Evolutionary conservation across 2,113 vertebrate genomes (phyloP), one percentile per base, ranked within the genome.

Genomic region (Arvicanthis niloticus): DNA sequence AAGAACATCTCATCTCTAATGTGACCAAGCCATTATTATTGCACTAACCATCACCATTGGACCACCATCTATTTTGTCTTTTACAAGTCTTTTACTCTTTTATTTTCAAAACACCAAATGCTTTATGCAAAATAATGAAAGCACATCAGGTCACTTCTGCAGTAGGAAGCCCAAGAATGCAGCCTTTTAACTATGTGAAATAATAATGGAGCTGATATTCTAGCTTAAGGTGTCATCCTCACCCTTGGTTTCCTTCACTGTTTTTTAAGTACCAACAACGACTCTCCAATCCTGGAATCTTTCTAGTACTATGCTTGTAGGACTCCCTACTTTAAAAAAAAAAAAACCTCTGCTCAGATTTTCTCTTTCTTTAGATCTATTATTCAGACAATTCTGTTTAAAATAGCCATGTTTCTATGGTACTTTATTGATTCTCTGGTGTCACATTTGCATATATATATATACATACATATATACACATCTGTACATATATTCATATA

Each of bases 41-140:
- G 8, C 31, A 31, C 60, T 42, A 22, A n/a, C 15, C 29, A 62
- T 42, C 80, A 45, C 22, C 82, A 29, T 3, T 80, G 24, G 22
- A 40, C 13, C 37, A 15, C 31, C 9, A 72, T 34, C n/a, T 56
- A 78, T 9, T 48, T 68, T 81, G 34, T 4, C 70, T 21, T 88
- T 91, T 70, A 4, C 29, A 76, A 16, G 72, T 3, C 13, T 53
- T 53, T 77, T 19, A 51, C 37, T 92, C 51, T n/a, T 42, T 40
- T 67, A 9, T 34, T 94, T 92, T 78, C 29, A 91, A 56, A 40
- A 68, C 0, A 77, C 5, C 5, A 89, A 75, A 40, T 80, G 15
- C 29, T 29, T 62, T 87, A 73, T 67, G 19, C 48, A 84, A 96
- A 89, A 16, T 45, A 84, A 87, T 90, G 53, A 77, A 51, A 90